Evolutionary conservation across 2,113 vertebrate species (phyloP).

Genomic region (Sinocyclocheilus rhinocerous): DNA sequence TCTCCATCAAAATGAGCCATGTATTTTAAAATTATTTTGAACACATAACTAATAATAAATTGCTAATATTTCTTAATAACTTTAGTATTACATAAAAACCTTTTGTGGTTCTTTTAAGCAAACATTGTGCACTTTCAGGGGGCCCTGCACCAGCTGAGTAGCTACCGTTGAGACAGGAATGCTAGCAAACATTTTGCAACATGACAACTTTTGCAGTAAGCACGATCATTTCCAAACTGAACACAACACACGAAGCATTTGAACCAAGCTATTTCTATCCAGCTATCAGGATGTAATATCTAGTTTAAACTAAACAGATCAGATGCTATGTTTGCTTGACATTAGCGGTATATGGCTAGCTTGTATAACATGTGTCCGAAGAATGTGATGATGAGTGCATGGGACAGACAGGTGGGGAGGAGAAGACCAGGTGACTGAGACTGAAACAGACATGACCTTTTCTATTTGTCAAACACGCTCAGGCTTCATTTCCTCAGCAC

Average conservation of each 20-base stretch:
- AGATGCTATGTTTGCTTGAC: slow-evolving; percentile 15
- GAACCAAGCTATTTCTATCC: not conserved
- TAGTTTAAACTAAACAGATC: not conserved
- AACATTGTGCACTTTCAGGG: too few species aligned
- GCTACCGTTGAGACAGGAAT: not conserved
- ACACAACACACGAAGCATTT: not conserved
- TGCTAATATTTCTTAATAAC: too few species aligned
- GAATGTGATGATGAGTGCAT: slow-evolving; percentile 63
- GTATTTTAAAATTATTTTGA: too few species aligned
- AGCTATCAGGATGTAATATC: not conserved
- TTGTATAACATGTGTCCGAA: slow-evolving; percentile 48
- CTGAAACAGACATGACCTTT: slow-evolving; percentile 73
- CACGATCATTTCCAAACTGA: not conserved
- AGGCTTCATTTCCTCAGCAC: slow-evolving; percentile 62
- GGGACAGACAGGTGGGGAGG: slow-evolving; percentile 66
- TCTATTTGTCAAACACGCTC: slow-evolving; percentile 72
- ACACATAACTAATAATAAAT: too few species aligned
- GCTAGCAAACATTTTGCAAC: not conserved
- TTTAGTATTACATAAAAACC: too few species aligned
- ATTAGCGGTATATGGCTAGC: slow-evolving; percentile 29
- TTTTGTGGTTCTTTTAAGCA: too few species aligned
- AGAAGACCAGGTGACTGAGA: slow-evolving; percentile 60
- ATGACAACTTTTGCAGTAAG: too few species aligned
- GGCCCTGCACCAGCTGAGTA: not conserved
- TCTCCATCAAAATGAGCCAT: too few species aligned